phyloP scores from a whole-genome alignment of 2,797 vertebrate species.

The Huso huso region DNA sequence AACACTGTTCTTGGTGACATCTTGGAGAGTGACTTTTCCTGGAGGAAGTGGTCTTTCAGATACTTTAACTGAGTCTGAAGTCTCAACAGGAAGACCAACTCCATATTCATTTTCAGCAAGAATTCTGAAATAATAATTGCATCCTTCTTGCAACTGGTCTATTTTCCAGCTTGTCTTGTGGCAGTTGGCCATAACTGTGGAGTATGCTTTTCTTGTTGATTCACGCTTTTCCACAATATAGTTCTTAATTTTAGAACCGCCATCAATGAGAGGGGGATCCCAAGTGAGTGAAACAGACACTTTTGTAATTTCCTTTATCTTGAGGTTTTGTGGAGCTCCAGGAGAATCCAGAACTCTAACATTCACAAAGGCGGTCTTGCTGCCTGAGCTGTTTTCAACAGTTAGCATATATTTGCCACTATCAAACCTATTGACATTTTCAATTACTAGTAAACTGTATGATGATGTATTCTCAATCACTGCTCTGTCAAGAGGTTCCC shows the following conservation, averaged over 20 bases:
- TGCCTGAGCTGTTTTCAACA: slow-evolving; percentile 87
- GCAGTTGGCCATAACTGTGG: slow-evolving; percentile 86
- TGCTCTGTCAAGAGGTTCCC: slow-evolving; percentile 84
- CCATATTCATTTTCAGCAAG: slow-evolving; percentile 97
- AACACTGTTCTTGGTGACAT: slow-evolving; percentile 89
- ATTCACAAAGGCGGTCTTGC: slow-evolving; percentile 84
- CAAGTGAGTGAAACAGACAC: slow-evolving; percentile 82
- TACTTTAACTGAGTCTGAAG: slow-evolving; percentile 84
- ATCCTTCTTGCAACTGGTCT: slow-evolving; percentile 84
- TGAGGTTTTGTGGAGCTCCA: slow-evolving; percentile 85
- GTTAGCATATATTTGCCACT: slow-evolving; percentile 92
- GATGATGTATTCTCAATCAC: slow-evolving; percentile 91
- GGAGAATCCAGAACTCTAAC: slow-evolving; percentile 92
- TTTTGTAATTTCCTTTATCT: slow-evolving; percentile 83
- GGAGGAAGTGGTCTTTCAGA: slow-evolving; percentile 95
- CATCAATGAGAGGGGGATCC: slow-evolving; percentile 88
- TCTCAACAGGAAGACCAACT: slow-evolving; percentile 89
- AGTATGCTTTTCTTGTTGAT: slow-evolving; percentile 94
- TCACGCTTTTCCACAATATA: slow-evolving; percentile 96
- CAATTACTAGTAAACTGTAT: slow-evolving; percentile 81
- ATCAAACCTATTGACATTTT: slow-evolving; percentile 94
- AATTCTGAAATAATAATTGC: slow-evolving; percentile 96
- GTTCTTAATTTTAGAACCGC: slow-evolving; percentile 92
- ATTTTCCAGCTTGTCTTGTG: slow-evolving; percentile 85
- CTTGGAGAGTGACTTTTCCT: slow-evolving; percentile 83